These are phyloP conservation scores for Heliconius cydno DNA, from an alignment of 2,888 invertebrate genomes.

Conservation along the genomic window DNA sequence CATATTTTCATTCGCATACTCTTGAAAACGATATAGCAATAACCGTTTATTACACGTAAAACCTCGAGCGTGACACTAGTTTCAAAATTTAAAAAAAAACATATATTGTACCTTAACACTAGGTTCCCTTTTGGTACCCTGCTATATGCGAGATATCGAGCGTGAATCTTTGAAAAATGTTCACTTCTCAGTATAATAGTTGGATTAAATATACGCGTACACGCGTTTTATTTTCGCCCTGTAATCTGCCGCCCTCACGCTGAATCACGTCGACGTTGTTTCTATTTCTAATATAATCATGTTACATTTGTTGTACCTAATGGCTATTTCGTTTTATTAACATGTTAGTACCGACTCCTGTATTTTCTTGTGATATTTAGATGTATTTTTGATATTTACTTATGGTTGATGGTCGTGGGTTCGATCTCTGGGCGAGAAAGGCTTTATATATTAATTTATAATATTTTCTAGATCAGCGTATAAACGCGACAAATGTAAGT, in stretches of 20 bases:
- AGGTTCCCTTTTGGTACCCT: too few species aligned
- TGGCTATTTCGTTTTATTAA: slow-evolving; percentile 10
- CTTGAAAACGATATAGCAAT: too few species aligned
- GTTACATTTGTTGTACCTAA: slow-evolving; percentile 17
- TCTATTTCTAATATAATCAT: slow-evolving; percentile 22
- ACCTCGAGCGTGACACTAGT: too few species aligned
- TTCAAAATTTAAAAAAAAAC: too few species aligned
- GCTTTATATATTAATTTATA: too few species aligned
- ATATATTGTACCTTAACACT: too few species aligned
- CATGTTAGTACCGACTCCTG: neutral
- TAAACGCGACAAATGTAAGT: too few species aligned
- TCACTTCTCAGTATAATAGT: slow-evolving; percentile 15
- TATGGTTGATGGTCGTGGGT: neutral
- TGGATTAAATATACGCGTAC: neutral
- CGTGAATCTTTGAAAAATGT: neutral
- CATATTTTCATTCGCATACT: too few species aligned
- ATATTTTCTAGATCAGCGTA: too few species aligned
- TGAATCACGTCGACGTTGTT: slow-evolving; percentile 43
- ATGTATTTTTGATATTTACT: neutral
- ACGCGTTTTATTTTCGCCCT: slow-evolving; percentile 40
- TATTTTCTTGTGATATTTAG: neutral
- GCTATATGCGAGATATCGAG: neutral
- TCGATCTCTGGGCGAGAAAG: too few species aligned
- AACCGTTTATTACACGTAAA: too few species aligned
- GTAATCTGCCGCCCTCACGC: slow-evolving; percentile 40